Evolutionary conservation across 2,113 vertebrate genomes (phyloP).

Genomic region (Psilopsiagon aymara): DNA sequence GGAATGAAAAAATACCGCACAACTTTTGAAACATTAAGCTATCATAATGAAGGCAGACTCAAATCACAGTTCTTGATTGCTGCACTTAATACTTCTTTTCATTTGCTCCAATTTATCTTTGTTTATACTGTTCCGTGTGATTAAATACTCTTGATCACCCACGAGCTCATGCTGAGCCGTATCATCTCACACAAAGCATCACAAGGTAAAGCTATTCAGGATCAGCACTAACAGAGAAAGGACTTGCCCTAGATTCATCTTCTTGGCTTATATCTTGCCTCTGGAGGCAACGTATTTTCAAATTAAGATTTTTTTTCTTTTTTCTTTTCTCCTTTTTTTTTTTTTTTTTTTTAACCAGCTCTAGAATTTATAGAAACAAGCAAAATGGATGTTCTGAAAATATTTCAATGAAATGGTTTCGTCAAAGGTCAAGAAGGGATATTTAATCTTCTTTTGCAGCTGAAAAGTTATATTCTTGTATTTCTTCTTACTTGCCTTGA

Average conservation of each 20-base stretch:
- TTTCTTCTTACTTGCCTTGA: not conserved
- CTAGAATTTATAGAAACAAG: not conserved
- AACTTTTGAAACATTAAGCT: not conserved
- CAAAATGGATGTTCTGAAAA: not conserved
- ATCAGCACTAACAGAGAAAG: not conserved
- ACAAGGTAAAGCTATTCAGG: not conserved
- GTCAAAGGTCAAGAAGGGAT: not conserved
- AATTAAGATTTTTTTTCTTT: not conserved
- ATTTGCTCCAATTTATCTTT: slow-evolving; percentile 32
- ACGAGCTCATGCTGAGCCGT: not conserved
- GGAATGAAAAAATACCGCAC: not conserved
- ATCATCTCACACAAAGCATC: not conserved
- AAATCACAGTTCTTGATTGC: not conserved
- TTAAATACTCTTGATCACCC: slow-evolving; percentile 24
- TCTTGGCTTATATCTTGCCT: not conserved
- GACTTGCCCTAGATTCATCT: not conserved
- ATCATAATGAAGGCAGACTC: not conserved
- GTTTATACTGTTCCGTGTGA: not conserved
- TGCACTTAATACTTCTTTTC: not conserved
- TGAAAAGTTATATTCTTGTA: not conserved
- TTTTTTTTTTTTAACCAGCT: not conserved
- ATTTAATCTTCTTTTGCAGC: not conserved
- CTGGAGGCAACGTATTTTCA: not conserved
- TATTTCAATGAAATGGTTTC: not conserved
- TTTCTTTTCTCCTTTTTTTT: not conserved